Evolutionary conservation across 2,888 invertebrate species (phyloP).

Genomic region (Leucania comma): DNA sequence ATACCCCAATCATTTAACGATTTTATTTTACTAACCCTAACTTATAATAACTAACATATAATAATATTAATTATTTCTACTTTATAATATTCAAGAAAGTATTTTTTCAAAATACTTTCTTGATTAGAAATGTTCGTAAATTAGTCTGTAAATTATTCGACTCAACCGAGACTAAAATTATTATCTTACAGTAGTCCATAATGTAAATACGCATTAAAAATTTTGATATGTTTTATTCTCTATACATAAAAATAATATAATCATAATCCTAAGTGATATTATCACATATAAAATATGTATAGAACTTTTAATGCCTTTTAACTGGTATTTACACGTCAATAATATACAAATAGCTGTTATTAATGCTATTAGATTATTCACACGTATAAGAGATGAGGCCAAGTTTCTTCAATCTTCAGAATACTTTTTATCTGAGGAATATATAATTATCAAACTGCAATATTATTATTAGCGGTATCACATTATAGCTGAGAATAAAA

Average conservation of each 20-base stretch:
- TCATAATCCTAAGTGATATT: too few species aligned
- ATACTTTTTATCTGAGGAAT: too few species aligned
- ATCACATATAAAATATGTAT: neutral
- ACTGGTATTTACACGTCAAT: neutral
- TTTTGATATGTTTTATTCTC: neutral
- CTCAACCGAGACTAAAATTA: neutral
- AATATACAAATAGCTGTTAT: neutral
- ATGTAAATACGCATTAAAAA: neutral
- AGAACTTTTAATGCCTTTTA: neutral
- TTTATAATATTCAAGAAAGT: neutral
- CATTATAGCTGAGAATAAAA: too few species aligned
- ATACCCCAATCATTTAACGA: too few species aligned
- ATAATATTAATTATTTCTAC: constrained; percentile 7
- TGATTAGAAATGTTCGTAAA: too few species aligned
- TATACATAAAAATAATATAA: neutral
- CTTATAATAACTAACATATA: neutral
- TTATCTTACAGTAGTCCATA: neutral
- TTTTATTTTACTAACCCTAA: neutral
- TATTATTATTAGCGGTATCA: too few species aligned
- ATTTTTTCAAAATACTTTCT: too few species aligned
- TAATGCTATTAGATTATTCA: neutral
- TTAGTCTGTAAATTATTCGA: too few species aligned
- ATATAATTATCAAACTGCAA: too few species aligned
- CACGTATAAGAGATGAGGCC: neutral
- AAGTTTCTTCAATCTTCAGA: neutral